phyloP scores from a whole-genome alignment of 2,888 invertebrate genomes.

The Ametastegia equiseti region DNA sequence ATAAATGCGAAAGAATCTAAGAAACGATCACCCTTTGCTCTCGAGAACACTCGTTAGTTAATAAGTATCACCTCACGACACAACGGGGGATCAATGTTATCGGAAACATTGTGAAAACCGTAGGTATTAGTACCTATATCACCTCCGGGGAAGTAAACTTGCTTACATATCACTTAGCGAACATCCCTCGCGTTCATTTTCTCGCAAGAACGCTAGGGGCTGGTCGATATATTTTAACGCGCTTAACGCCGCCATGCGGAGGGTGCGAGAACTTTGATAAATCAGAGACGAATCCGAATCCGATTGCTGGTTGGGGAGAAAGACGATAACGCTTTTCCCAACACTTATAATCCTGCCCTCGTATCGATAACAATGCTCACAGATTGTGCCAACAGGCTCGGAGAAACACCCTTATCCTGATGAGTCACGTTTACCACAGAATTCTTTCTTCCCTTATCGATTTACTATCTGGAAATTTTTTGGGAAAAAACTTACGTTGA shows the following conservation, averaged over 20 bases:
- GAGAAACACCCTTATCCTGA: neutral
- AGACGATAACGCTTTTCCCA: constrained; percentile 15
- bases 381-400: neutral
- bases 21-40: neutral
- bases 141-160: constrained; percentile 20
- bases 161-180: constrained; percentile 34
- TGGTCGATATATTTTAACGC: constrained; percentile 29
- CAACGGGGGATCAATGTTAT: neutral
- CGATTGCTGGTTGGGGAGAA: too few relatives aligned
- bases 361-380: neutral
- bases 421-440: neutral
- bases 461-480: too few relatives aligned
- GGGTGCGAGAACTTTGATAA: neutral
- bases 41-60: neutral
- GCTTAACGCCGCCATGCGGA: constrained; percentile 17
- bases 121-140: too few relatives aligned
- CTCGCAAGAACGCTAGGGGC: neutral
- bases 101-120: neutral
- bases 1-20: neutral
- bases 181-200: constrained; percentile 40
- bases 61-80: constrained; percentile 22
- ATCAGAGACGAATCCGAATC: neutral
- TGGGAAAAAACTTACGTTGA: constrained; percentile 65
- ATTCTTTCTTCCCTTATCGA: neutral
- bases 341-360: constrained; percentile 3